Evolutionary conservation across 2,797 vertebrate species (phyloP).

Genomic region (Gouania willdenowi): DNA sequence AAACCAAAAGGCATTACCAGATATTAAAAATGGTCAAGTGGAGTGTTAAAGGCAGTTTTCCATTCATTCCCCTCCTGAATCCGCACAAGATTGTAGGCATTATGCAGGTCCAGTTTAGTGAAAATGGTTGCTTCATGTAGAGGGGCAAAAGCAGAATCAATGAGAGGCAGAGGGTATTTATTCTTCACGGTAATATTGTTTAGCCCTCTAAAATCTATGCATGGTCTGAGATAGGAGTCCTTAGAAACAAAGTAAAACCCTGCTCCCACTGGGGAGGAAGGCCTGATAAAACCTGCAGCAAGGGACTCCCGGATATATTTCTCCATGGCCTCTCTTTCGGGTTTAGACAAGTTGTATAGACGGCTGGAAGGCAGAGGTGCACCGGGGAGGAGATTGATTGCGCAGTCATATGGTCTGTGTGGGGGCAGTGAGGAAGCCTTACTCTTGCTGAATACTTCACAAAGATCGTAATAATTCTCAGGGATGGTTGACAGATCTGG

Average conservation of each 20-base stretch:
- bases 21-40: background rate
- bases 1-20: background rate
- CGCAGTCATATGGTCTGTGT: background rate
- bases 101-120: background rate
- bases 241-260: background rate
- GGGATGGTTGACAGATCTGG: too few species aligned
- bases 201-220: background rate
- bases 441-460: too few species aligned
- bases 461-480: too few species aligned
- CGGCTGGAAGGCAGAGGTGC: background rate
- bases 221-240: background rate
- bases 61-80: background rate
- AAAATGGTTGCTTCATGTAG: background rate
- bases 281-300: background rate
- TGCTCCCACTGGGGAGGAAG: background rate
- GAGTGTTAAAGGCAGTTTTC: background rate
- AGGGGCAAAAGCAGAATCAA: background rate
- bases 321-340: background rate
- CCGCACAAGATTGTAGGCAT: background rate
- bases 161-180: background rate
- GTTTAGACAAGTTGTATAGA: background rate
- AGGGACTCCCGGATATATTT: background rate
- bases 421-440: background rate
- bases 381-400: background rate
- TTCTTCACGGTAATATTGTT: background rate